These are phyloP conservation scores for Aspidoscelis tigris DNA, from an alignment of 2,113 vertebrate species.

Conservation along the genomic window DNA sequence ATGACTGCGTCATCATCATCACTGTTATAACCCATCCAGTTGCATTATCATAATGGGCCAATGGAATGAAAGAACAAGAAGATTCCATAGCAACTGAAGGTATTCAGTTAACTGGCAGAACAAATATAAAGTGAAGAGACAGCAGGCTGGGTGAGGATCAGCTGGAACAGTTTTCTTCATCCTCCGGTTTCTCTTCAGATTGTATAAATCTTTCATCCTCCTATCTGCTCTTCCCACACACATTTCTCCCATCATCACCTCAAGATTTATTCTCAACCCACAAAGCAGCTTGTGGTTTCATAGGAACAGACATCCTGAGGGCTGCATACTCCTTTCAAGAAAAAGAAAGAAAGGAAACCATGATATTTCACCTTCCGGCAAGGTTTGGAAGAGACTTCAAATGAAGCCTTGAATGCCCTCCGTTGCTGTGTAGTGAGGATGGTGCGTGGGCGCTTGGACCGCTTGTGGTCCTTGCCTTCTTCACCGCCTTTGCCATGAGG, in stretches of 20 bases:
- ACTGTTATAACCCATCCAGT: too few species aligned
- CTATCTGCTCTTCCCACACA: background rate
- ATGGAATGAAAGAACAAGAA: background rate
- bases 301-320: background rate
- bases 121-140: background rate
- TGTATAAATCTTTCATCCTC: background rate
- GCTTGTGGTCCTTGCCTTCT: constrained; percentile 87
- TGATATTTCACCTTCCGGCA: constrained; percentile 83
- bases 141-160: background rate
- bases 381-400: constrained; percentile 92
- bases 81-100: background rate
- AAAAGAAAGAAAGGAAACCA: background rate
- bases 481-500: constrained; percentile 80
- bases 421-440: constrained; percentile 92
- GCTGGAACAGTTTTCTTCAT: background rate
- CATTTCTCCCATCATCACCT: background rate
- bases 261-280: background rate
- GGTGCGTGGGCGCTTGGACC: constrained; percentile 89
- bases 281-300: too few species aligned
- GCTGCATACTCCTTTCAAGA: too few species aligned
- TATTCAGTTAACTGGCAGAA: background rate
- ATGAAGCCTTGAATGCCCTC: constrained; percentile 90
- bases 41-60: too few species aligned
- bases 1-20: too few species aligned
- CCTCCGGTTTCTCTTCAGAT: background rate